Evolutionary conservation across 1,140 invertebrate genomes (phyloP).

Genomic region (Drosophila repletoides): DNA sequence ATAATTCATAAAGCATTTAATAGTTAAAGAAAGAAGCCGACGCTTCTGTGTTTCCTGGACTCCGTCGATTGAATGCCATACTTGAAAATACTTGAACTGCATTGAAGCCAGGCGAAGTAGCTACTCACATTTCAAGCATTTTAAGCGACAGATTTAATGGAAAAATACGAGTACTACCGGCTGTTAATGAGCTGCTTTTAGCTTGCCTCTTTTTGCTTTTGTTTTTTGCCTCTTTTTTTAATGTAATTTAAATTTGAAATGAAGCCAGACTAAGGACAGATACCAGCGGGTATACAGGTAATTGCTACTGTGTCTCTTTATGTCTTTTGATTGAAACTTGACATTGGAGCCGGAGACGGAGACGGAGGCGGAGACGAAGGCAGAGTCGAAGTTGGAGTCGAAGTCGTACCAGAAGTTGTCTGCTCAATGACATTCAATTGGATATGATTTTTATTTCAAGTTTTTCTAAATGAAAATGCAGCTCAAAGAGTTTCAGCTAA

Average conservation of each 20-base stretch:
- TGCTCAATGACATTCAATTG: constrained; percentile 53
- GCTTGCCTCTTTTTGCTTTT: no score
- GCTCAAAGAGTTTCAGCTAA: constrained; percentile 39
- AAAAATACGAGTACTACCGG: constrained; percentile 21
- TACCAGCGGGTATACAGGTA: constrained; percentile 4
- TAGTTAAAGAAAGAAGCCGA: background rate
- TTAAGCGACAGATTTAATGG: constrained; percentile 18
- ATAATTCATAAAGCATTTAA: constrained; percentile 19
- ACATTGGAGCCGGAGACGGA: constrained; percentile 26
- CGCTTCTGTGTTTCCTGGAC: constrained; percentile 19
- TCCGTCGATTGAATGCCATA: constrained; percentile 3
- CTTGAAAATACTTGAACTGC: background rate
- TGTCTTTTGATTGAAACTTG: constrained; percentile 36
- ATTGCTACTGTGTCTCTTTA: constrained; percentile 18
- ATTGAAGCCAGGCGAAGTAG: background rate
- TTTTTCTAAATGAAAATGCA: constrained; percentile 27
- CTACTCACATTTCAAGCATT: constrained; percentile 12
- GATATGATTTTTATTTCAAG: constrained; percentile 44
- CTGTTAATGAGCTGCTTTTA: constrained; percentile 20
- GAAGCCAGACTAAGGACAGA: constrained; percentile 30
- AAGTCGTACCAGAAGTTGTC: constrained; percentile 44
- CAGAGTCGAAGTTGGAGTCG: constrained; percentile 9
- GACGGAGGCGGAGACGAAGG: constrained; percentile 7
- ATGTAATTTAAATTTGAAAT: constrained; percentile 28
- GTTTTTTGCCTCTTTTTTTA: background rate